A percentile compares a stretch with the other conserved stretches of the same genome.
phyloP scores from a whole-genome alignment of 2,797 vertebrate genomes.

The Nothura maculosa region DNA sequence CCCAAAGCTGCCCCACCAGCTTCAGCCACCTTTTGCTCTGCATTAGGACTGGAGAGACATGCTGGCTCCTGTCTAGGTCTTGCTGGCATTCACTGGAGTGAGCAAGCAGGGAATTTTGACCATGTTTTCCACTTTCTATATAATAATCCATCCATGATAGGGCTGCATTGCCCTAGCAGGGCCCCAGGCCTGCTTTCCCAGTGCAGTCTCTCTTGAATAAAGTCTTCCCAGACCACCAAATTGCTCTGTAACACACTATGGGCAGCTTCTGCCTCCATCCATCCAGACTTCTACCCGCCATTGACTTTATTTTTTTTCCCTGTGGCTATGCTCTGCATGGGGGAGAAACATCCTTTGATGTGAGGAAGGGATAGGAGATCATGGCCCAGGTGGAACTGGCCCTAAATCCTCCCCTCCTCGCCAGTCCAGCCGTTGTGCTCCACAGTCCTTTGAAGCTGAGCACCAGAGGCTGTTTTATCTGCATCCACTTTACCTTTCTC shows the following conservation, averaged over 20 bases:
- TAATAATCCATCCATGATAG: background rate
- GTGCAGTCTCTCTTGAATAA: background rate
- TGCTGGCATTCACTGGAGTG: background rate
- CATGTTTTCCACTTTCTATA: background rate
- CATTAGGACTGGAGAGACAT: background rate
- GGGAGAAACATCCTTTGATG: background rate
- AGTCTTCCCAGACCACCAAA: fast-evolving
- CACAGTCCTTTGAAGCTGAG: background rate
- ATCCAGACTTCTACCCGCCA: background rate
- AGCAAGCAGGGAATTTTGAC: background rate
- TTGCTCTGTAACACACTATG: background rate
- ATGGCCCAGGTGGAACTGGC: background rate
- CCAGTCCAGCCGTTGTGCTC: fast-evolving
- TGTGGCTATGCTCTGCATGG: background rate
- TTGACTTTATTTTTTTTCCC: background rate
- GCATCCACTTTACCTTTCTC: background rate
- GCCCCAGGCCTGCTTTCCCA: background rate
- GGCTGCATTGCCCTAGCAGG: background rate
- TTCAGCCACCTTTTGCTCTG: background rate
- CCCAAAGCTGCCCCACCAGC: background rate
- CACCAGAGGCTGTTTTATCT: background rate
- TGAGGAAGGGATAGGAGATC: background rate
- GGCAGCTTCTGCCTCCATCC: background rate
- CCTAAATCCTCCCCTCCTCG: background rate
- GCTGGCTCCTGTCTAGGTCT: background rate